Conservation (phyloP, 2,113 vertebrate species). For the Myotis brandtii region DNA sequence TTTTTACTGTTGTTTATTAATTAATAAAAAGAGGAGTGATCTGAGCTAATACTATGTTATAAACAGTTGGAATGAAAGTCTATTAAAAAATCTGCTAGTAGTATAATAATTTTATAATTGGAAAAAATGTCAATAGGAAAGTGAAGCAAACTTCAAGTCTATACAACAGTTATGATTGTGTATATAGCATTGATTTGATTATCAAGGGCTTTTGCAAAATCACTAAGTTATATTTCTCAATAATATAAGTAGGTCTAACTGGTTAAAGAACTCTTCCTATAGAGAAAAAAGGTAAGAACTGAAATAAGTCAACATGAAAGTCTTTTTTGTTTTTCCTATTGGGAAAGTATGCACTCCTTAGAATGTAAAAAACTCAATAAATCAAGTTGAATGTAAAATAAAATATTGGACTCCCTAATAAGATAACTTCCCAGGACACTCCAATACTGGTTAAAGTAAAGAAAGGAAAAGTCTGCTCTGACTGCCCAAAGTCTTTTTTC, state of each 20-base stretch:
- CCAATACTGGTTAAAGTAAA: not conserved
- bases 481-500: not conserved
- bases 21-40: not conserved
- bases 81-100: not conserved
- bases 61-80: not conserved
- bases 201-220: constrained; percentile 19
- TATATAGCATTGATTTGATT: constrained; percentile 45
- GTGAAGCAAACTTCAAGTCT: constrained; percentile 40
- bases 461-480: not conserved
- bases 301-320: not conserved
- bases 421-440: not conserved
- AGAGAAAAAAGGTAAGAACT: constrained; percentile 30
- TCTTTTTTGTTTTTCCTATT: not conserved
- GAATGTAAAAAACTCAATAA: constrained; percentile 26
- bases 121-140: constrained; percentile 48
- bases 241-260: constrained; percentile 52
- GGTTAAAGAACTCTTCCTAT: constrained; percentile 38
- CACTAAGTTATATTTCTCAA: constrained; percentile 8
- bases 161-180: constrained; percentile 39
- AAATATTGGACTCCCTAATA: not conserved
- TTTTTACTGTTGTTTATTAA: not conserved
- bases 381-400: constrained; percentile 1
- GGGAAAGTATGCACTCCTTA: not conserved
- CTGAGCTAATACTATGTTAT: not conserved
- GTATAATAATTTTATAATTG: constrained; percentile 25